Conservation (phyloP, 1,140 invertebrate genomes). For the honey bee (Apis mellifera) region DNA sequence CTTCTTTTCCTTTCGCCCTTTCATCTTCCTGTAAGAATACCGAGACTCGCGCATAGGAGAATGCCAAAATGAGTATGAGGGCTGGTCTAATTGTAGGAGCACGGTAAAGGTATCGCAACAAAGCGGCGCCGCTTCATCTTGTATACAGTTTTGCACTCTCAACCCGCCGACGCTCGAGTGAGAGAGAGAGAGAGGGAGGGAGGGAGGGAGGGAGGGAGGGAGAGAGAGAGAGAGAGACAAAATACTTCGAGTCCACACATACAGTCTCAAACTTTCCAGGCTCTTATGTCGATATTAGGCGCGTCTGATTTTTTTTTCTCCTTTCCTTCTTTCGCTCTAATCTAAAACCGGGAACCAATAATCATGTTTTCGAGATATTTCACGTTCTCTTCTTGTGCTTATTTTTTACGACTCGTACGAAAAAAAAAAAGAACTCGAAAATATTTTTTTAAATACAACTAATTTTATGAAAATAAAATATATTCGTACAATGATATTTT, state of each 20-base stretch:
- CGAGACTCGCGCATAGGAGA: not conserved
- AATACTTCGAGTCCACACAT: not conserved
- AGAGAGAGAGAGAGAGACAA: not conserved
- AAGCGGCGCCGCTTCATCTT: constrained; percentile 39
- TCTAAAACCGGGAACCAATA: constrained; percentile 7
- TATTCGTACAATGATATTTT: too few species aligned
- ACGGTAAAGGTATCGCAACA: constrained; percentile 17
- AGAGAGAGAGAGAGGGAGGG: not conserved
- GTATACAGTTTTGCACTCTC: constrained; percentile 39
- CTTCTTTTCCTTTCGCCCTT: constrained; percentile 20
- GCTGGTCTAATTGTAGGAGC: constrained; percentile 34
- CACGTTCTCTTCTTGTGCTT: not conserved
- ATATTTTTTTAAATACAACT: not conserved
- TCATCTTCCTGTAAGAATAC: constrained; percentile 7
- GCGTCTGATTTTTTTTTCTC: not conserved
- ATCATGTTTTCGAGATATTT: constrained; percentile 4
- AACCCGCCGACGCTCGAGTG: not conserved
- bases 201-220: too few species aligned
- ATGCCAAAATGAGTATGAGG: constrained; percentile 28
- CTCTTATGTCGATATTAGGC: not conserved
- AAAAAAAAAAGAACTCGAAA: not conserved
- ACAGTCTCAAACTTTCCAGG: not conserved
- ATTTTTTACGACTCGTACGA: not conserved
- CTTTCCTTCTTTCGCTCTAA: not conserved
- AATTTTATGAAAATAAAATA: constrained; percentile 12